Evolutionary conservation across 2,113 vertebrate species (phyloP).

Genomic region (Plecotus auritus): DNA sequence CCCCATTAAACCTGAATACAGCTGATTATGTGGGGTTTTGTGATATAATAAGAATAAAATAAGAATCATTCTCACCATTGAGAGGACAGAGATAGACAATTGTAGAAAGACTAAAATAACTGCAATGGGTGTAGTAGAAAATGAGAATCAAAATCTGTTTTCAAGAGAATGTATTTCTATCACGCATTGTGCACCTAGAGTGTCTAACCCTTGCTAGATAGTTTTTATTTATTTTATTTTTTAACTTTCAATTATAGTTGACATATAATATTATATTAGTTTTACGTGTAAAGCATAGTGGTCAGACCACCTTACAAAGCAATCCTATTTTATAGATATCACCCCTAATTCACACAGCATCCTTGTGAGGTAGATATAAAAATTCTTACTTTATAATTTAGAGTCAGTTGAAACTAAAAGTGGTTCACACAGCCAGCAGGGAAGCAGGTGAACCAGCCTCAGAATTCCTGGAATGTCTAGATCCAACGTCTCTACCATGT

Average conservation of each 20-base stretch:
- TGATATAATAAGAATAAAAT: neutral
- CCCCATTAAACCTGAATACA: conserved; percentile 1
- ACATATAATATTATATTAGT: neutral
- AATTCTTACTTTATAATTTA: neutral
- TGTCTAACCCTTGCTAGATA: neutral
- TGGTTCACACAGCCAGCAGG: neutral
- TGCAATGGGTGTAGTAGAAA: neutral
- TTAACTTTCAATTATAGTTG: neutral
- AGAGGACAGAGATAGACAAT: neutral
- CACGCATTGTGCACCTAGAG: neutral
- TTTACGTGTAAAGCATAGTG: neutral
- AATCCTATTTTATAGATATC: neutral
- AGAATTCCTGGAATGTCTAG: neutral
- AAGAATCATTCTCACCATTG: neutral
- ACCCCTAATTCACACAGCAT: neutral
- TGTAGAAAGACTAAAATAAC: conserved; percentile 22
- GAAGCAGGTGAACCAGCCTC: neutral
- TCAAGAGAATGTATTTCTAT: neutral
- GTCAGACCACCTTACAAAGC: neutral
- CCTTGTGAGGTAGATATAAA: neutral
- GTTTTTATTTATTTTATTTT: neutral
- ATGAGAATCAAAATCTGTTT: neutral
- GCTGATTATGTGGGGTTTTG: neutral
- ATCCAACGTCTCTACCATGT: neutral
- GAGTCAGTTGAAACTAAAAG: neutral